A percentile compares a stretch with the other conserved stretches of the same genome.
These are phyloP conservation scores for Dinomys branickii DNA, from an alignment of 2,113 vertebrate genomes.

Conservation along the genomic window DNA sequence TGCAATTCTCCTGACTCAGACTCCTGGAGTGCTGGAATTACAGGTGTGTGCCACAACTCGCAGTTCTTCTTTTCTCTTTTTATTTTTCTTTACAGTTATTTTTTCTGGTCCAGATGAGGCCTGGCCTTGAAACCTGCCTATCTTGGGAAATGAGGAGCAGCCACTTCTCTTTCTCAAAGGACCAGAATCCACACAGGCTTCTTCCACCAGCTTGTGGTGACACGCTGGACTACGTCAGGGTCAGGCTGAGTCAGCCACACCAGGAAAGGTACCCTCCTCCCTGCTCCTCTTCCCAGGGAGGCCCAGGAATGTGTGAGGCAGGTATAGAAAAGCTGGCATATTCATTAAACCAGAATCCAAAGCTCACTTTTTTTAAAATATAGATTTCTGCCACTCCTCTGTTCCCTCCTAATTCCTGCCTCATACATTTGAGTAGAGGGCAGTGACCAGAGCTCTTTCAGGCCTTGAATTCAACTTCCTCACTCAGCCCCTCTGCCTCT, in stretches of 20 bases:
- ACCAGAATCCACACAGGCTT: conserved; percentile 23
- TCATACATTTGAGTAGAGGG: background rate
- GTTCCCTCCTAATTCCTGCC: background rate
- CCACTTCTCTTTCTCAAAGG: conserved; percentile 23
- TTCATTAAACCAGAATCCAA: background rate
- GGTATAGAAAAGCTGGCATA: background rate
- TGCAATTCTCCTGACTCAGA: background rate
- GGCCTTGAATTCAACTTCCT: background rate
- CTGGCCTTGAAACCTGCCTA: background rate
- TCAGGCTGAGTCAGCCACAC: conserved; percentile 51
- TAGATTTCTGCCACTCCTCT: background rate
- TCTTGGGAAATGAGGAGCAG: background rate
- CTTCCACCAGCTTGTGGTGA: conserved; percentile 26
- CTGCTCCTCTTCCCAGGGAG: background rate
- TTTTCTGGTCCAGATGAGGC: background rate
- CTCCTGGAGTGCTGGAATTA: background rate
- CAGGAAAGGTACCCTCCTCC: conserved; percentile 38
- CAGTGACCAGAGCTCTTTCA: background rate
- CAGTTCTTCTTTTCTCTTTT: background rate
- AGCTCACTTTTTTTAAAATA: background rate
- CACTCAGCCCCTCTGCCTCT: background rate
- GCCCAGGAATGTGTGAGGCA: background rate
- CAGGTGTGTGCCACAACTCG: background rate
- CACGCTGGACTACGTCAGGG: conserved; percentile 31
- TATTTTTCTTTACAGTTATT: background rate